Evolutionary conservation across 2,888 invertebrate genomes (phyloP), one percentile per base, ranked within the genome.

Genomic region (Steinernema carpocapsae): DNA sequence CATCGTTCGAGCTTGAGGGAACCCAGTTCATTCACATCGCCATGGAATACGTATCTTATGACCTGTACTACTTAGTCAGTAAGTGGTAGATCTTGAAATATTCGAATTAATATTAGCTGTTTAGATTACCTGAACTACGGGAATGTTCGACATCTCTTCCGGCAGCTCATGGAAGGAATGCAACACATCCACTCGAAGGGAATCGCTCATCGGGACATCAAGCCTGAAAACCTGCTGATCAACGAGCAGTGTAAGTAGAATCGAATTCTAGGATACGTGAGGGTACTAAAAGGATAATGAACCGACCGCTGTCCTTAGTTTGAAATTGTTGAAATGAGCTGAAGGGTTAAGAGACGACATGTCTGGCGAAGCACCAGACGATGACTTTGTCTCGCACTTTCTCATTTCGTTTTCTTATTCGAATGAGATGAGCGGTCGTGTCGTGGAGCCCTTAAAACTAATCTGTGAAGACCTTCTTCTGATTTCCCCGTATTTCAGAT

Each of bases 31-130:
- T 64, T 1, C 64, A 64, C 19, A 64, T 64, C 64, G 12, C 64
- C 32, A 64, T 64, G 64, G 64, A 64, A 64, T 64, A 64, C 64
- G 64, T 64, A 1, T 64, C 29, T 64, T 64, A 64, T 17, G 64
- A 64, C 29, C 32, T 64, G 17, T 26, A 17, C 19, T 64, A 64
- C 32, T 29, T 64, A 17, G 29, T 26, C 22, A 37, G 64, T 64
- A 17, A 64, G 64, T 37, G 6, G 6, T 32, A 19, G 1, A 52
- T 12, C 2, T 37, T 37, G 3, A 37, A 6, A 37, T 37, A 37
- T 37, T 4, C 2, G n/a, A 17, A n/a, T 48, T 7, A 48, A 48
- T 3, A n/a, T n/a, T 48, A 14, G 4, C 48, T 26, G 29, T 64
- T 29, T n/a, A 64, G 64, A 64, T 32, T 64, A 64, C 29, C 29